Base-by-base conservation (phyloP, 1,140 invertebrate genomes). In the Nebria ingens region DNA sequence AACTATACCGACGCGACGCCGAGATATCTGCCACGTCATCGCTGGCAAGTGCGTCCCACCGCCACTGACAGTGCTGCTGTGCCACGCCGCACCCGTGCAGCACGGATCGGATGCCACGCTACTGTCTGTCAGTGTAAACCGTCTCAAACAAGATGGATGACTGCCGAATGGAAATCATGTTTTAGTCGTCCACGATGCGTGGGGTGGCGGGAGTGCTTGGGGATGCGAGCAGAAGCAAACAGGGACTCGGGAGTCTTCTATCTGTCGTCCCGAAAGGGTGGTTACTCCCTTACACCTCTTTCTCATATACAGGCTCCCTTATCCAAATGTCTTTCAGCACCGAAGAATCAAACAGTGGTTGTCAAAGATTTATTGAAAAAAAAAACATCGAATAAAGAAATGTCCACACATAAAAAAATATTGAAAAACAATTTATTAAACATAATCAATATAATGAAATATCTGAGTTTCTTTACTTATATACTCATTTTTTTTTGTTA, bases 91-190 rank as follows among this genome's bases (percentile, higher is more conserved):
- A 25, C 25, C 40, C 50, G 45, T 22, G 34, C 49, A 49, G 21
- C 45, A 49, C 20, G 11, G 49, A 52, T 52, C 21, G 51, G 51
- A 25, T 52, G 51, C 21, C 21, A 52, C 21, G 51, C 23, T 64
- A 64, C 65, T 69, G 67, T 66, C 64, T 68, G 67, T 69, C 67
- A 69, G 65, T 69, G 68, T 69, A 69, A 68, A 69, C 66, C 67
- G 63, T 67, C 67, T 69, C 67, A 68, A 69, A 68, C 66, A 69
- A 69, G 67, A 69, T 69, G 67, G 67, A 69, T 69, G 67, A 64
- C 63, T 60, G 64, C 59, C 64, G 67, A 68, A 68, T 68, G 67
- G 66, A 69, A 69, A 69, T 69, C 67, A 67, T 67, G 64, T 63
- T 51, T 22, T 22, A 51, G 50, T 22, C 11, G 25, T 6, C 42